Conservation (phyloP, 2,113 vertebrate species). For the Sula dactylatra region DNA sequence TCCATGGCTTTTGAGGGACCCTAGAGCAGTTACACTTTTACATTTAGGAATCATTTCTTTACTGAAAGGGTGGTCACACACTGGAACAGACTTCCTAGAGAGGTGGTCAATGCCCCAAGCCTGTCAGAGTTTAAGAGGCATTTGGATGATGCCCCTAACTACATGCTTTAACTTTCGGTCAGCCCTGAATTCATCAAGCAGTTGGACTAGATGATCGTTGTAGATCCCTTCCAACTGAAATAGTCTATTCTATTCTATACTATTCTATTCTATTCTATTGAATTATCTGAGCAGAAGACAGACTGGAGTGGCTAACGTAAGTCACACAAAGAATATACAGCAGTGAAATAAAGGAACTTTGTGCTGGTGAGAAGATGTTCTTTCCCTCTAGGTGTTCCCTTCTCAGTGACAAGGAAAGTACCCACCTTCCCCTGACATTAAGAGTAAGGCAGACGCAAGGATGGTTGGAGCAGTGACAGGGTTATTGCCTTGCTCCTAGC, state of each 20-base stretch:
- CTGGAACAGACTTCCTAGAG: background rate
- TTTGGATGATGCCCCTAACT: background rate
- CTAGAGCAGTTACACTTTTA: background rate
- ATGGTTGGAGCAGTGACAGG: background rate
- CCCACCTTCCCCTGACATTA: background rate
- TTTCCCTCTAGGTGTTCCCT: background rate
- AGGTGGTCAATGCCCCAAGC: background rate
- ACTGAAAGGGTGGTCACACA: background rate
- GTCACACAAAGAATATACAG: background rate
- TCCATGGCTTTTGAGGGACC: background rate
- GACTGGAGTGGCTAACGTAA: background rate
- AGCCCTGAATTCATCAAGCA: background rate
- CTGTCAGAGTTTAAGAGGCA: background rate
- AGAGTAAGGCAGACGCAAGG: background rate
- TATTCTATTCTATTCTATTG: background rate
- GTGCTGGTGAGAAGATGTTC: background rate
- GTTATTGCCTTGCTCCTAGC: background rate
- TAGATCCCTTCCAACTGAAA: background rate
- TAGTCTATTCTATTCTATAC: background rate
- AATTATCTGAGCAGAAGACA: background rate
- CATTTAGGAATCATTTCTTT: background rate
- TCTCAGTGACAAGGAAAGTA: background rate
- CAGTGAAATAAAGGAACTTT: background rate
- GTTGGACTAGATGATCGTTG: background rate
- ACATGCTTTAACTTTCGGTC: background rate